These are phyloP conservation scores for Ctena decussata DNA, from an alignment of 2,888 invertebrate genomes.

Conservation along the genomic window DNA sequence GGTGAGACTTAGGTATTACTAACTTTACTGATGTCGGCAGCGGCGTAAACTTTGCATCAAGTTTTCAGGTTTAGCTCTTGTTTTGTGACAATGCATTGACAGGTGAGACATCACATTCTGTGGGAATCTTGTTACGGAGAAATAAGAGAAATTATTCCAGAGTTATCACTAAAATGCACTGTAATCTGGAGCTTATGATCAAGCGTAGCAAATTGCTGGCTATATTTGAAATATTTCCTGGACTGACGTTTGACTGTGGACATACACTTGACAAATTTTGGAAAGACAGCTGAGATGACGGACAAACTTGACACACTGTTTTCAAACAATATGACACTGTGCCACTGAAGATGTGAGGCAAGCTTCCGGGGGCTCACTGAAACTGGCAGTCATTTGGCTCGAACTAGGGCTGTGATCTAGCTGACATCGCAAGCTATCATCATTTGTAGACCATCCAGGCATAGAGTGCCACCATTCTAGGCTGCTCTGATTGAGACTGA, in stretches of 20 bases:
- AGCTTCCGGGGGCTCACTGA: background rate
- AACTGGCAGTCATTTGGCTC: background rate
- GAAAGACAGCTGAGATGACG: background rate
- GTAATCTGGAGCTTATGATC: too few species aligned
- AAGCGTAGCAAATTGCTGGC: too few species aligned
- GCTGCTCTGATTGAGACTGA: background rate
- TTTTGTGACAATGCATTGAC: too few species aligned
- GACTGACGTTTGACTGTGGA: background rate
- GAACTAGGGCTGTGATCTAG: background rate
- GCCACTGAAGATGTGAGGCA: background rate
- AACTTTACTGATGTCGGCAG: too few species aligned
- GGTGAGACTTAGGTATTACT: too few species aligned
- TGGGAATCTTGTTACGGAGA: too few species aligned
- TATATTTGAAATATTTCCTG: constrained; percentile 1
- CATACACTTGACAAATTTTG: background rate
- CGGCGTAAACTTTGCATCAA: too few species aligned
- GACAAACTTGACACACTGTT: background rate
- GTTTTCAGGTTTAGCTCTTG: too few species aligned
- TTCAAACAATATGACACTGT: background rate
- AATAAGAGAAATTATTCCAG: too few species aligned
- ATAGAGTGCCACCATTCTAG: constrained; percentile 8
- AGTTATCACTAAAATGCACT: too few species aligned
- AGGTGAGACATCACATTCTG: too few species aligned
- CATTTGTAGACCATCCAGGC: background rate
- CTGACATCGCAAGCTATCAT: constrained; percentile 3